Base-by-base conservation (phyloP, 1,140 invertebrate species). In the Metopolophium dirhodum region DNA sequence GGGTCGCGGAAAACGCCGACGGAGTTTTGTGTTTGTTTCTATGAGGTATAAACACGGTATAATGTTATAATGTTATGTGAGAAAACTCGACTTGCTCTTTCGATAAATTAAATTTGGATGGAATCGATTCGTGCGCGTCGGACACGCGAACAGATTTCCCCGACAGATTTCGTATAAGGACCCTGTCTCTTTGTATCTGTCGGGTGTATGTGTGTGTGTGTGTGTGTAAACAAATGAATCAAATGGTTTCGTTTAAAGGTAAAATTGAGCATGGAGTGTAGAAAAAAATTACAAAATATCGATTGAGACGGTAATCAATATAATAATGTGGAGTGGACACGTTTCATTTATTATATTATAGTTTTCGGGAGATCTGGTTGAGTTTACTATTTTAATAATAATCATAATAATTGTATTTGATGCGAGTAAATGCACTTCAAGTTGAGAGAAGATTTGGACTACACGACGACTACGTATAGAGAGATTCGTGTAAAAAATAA, bases 211-310 rank as follows among this genome's bases (percentile, higher is more conserved):
- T 37, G 37, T 37, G 37, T 37, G 37, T 91, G 45, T 61, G 41
- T 41, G 41, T 41, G 41, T 41, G 41, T 41, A 41, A n/a, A 18
- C 11, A 91, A 91, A 47, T n/a, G 41, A 68, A 68, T 82, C 26
- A 47, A 77, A 47, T 45, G 35, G n/a, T n/a, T 45, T 77, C 22
- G 57, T 68, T 77, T 30, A 47, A 91, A 47, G 89, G 57, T 91
- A 91, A 91, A 68, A 91, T 91, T 91, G 90, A 91, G 90, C 90
- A 91, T 91, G n/a, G 57, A 45, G 30, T 47, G 35, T 89, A 89
- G 87, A 89, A 51, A 37, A 89, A 37, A 54, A 35, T 89, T 68
- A 68, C 57, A 91, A 91, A 91, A 77, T 68, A 91, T 61, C 37
- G 68, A 47, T 68, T n/a, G 61, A 68, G 61, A 47, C 22, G 45